Evolutionary conservation across 2,888 invertebrate genomes (phyloP).

Genomic region (Philaethria dido): DNA sequence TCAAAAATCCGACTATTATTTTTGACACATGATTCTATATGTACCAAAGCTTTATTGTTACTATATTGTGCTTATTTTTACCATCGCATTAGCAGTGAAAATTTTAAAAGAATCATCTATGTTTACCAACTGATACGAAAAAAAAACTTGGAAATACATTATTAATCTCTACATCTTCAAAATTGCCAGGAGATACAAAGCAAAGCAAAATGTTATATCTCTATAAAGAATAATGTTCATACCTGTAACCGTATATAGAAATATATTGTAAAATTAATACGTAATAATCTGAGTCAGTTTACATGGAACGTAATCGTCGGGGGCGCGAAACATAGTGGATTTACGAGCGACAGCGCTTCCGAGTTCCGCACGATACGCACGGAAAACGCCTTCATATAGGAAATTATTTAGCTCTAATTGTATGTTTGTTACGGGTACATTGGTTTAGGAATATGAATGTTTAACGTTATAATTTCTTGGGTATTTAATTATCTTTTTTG

Average conservation of each 20-base stretch:
- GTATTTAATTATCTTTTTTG: neutral
- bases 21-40: no score
- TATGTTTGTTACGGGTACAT: constrained; percentile 56
- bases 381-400: constrained; percentile 34
- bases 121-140: neutral
- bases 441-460: constrained; percentile 49
- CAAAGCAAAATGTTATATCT: neutral
- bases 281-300: constrained; percentile 26
- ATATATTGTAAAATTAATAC: constrained; percentile 24
- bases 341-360: constrained; percentile 38
- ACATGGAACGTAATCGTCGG: constrained; percentile 33
- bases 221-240: neutral
- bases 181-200: neutral
- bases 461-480: constrained; percentile 1
- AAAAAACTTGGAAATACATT: neutral
- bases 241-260: neutral
- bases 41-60: no score
- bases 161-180: neutral
- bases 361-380: constrained; percentile 36
- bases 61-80: no score
- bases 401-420: constrained; percentile 29
- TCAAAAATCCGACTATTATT: no score
- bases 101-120: no score
- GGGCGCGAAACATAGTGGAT: constrained; percentile 29
- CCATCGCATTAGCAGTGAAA: no score